Conservation (phyloP, 2,797 vertebrate genomes). For the Lerista edwardsae region DNA sequence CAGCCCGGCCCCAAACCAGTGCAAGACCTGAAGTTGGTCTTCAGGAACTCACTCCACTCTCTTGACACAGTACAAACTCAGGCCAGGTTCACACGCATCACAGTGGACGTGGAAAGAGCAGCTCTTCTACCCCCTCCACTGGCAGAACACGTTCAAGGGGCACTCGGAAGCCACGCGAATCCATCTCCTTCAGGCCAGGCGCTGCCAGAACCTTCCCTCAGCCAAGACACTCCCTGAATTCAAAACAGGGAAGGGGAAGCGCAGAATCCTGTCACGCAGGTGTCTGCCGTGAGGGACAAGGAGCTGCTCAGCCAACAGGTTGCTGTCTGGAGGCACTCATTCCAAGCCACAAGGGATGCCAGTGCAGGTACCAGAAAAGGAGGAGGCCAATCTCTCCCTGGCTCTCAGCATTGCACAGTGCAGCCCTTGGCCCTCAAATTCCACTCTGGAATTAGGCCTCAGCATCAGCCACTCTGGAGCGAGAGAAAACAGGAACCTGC, state of each 20-base stretch:
- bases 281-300: background rate
- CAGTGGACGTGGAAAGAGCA: background rate
- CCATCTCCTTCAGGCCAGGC: background rate
- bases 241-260: background rate
- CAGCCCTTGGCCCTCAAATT: fast-evolving
- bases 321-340: background rate
- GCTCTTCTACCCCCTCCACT: background rate
- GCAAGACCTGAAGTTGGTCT: background rate
- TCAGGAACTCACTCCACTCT: background rate
- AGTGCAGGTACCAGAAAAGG: background rate
- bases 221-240: background rate
- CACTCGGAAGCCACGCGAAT: background rate
- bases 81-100: background rate
- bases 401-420: background rate
- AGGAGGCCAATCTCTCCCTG: fast-evolving
- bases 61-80: background rate
- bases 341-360: background rate
- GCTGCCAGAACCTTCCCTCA: background rate
- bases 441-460: fast-evolving
- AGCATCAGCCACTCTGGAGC: background rate
- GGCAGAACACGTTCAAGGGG: background rate
- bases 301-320: background rate
- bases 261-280: too few species aligned
- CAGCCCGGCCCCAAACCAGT: too few species aligned
- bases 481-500: background rate